Evolutionary conservation across 2,797 vertebrate species (phyloP).

Genomic region (Pseudochirops corinnae): DNA sequence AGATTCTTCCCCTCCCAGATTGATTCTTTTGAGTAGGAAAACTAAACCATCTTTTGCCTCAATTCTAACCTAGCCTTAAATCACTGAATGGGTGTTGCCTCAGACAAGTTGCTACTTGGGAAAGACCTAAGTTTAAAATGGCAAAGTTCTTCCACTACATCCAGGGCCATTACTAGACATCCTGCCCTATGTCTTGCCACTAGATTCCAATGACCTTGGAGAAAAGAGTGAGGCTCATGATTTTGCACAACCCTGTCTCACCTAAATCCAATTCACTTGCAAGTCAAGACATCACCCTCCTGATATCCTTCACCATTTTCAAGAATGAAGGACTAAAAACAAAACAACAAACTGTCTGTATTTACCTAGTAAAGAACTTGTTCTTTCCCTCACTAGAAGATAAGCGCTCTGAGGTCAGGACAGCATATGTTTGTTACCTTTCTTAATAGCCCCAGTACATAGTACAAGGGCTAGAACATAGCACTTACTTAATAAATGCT

Average conservation of each 20-base stretch:
- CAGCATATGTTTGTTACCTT: neutral
- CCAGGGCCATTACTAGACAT: neutral
- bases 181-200: neutral
- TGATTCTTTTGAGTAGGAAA: no score
- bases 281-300: neutral
- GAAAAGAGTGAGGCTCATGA: neutral
- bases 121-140: neutral
- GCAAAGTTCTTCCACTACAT: no score
- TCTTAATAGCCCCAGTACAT: neutral
- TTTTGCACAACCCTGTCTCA: neutral
- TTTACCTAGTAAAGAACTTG: neutral
- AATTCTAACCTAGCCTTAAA: neutral
- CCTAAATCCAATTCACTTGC: neutral
- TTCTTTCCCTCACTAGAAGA: neutral
- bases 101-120: neutral
- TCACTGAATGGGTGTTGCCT: neutral
- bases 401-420: neutral
- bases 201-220: neutral
- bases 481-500: neutral
- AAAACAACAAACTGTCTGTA: neutral
- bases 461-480: neutral
- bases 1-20: neutral
- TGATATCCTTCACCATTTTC: neutral
- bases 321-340: neutral
- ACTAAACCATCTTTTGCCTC: neutral